Percentiles rank a stretch among this genome's conserved stretches.
phyloP scores from a whole-genome alignment of 2,113 vertebrate species.

The Sapayoa aenigma region DNA sequence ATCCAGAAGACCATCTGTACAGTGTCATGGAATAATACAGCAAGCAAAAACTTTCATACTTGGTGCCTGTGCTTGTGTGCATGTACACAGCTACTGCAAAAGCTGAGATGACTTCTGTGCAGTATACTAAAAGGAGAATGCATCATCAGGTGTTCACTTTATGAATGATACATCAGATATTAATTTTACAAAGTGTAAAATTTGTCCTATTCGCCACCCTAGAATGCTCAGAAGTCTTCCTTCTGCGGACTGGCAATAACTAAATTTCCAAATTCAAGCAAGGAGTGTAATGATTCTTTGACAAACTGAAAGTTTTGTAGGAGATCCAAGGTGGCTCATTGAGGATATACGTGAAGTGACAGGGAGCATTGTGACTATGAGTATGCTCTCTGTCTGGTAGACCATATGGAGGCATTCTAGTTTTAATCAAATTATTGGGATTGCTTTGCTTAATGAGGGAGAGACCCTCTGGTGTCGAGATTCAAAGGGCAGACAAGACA shows the following conservation, averaged over 20 bases:
- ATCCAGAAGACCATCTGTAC: slow-evolving; percentile 41
- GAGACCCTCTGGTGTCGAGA: neutral
- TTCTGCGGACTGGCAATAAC: neutral
- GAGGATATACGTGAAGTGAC: neutral
- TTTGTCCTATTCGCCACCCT: fast-evolving
- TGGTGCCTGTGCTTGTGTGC: neutral
- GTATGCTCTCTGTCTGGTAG: neutral
- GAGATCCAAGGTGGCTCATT: neutral
- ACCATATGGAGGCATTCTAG: neutral
- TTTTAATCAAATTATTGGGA: neutral
- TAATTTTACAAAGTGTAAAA: neutral
- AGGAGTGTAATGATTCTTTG: neutral
- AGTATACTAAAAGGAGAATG: neutral
- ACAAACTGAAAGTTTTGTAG: neutral
- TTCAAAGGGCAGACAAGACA: neutral
- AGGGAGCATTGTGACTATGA: neutral
- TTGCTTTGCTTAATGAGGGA: neutral
- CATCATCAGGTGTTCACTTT: neutral
- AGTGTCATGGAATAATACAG: neutral
- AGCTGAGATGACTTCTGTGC: neutral
- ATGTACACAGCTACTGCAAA: neutral
- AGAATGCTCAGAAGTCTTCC: neutral
- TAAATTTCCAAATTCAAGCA: neutral
- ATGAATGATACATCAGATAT: neutral
- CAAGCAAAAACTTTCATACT: neutral